Percentiles rank a stretch among this genome's conserved stretches.
These are phyloP conservation scores for Todiramphus saurophagus DNA, from an alignment of 2,113 vertebrate species.

Conservation along the genomic window DNA sequence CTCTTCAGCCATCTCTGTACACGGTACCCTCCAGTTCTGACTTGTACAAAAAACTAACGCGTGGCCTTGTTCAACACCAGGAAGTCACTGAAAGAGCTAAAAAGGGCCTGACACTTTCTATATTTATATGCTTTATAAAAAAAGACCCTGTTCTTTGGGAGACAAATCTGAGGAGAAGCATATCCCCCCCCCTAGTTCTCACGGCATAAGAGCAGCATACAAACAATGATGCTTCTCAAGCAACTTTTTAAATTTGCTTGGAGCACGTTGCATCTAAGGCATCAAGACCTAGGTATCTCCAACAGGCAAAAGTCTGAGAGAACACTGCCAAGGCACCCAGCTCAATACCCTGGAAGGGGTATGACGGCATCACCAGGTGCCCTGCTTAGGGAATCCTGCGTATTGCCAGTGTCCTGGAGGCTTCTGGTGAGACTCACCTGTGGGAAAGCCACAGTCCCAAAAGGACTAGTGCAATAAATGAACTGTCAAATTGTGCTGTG, in stretches of 20 bases:
- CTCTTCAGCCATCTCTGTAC: background rate
- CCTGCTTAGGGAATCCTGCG: background rate
- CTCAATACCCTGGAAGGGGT: background rate
- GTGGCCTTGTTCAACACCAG: background rate
- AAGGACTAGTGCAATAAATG: background rate
- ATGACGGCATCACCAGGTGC: background rate
- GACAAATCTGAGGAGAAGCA: background rate
- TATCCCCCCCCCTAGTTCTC: background rate
- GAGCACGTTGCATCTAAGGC: background rate
- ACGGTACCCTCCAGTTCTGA: background rate
- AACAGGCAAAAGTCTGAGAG: background rate
- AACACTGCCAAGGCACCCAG: background rate
- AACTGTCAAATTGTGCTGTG: background rate
- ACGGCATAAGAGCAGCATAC: background rate
- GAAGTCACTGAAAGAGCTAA: background rate
- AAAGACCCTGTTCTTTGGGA: background rate
- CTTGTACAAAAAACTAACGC: background rate
- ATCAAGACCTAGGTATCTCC: background rate
- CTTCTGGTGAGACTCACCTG: background rate
- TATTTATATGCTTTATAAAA: background rate
- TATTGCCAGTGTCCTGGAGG: background rate
- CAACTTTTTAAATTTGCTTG: background rate
- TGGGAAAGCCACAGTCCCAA: background rate
- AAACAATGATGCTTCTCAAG: background rate
- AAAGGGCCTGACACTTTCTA: background rate